phyloP scores from a whole-genome alignment of 37 sponge, comb jelly and placozoan genomes.

The Cliona cf. orientalis region DNA sequence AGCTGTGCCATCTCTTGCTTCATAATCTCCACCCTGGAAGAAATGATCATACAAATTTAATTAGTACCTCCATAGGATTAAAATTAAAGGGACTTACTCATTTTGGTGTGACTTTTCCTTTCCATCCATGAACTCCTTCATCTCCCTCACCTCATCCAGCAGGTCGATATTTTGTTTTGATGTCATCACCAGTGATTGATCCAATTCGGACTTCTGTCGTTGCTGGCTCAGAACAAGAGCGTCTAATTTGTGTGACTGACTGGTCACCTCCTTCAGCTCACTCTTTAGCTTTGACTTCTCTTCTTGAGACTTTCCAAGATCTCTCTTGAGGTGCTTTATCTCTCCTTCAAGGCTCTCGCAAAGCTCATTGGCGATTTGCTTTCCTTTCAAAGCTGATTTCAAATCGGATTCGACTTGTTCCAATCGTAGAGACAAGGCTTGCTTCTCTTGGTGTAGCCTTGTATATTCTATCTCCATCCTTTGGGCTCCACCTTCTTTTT shows the following conservation, averaged over 20 bases:
- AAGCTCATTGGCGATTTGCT: slow-evolving; percentile 38
- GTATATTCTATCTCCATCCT: background rate
- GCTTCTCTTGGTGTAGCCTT: slow-evolving; percentile 11
- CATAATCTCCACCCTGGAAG: slow-evolving; percentile 20
- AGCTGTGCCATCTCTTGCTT: slow-evolving; percentile 6
- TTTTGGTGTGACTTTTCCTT: slow-evolving; percentile 43
- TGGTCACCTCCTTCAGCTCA: slow-evolving; percentile 32
- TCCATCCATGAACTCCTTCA: slow-evolving; percentile 6
- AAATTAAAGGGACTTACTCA: background rate
- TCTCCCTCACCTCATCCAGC: slow-evolving; percentile 18
- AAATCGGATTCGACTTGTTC: slow-evolving; percentile 28
- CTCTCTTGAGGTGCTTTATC: slow-evolving; percentile 2
- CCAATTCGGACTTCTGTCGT: slow-evolving; percentile 39
- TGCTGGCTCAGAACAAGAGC: slow-evolving; percentile 28
- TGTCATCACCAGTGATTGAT: slow-evolving; percentile 9
- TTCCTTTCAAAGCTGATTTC: slow-evolving; percentile 20
- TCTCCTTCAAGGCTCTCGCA: slow-evolving; percentile 57
- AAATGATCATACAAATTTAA: background rate
- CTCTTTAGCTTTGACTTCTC: slow-evolving; percentile 46
- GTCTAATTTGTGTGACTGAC: slow-evolving; percentile 36
- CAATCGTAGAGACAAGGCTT: slow-evolving; percentile 5
- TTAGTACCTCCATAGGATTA: background rate
- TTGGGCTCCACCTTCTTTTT: slow-evolving; percentile 8
- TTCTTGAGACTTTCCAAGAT: slow-evolving; percentile 25
- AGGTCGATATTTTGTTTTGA: slow-evolving; percentile 43